A percentile compares a stretch with the other conserved stretches of the same genome.
phyloP scores from a whole-genome alignment of 2,113 vertebrate genomes.

The Aegithalos caudatus region DNA sequence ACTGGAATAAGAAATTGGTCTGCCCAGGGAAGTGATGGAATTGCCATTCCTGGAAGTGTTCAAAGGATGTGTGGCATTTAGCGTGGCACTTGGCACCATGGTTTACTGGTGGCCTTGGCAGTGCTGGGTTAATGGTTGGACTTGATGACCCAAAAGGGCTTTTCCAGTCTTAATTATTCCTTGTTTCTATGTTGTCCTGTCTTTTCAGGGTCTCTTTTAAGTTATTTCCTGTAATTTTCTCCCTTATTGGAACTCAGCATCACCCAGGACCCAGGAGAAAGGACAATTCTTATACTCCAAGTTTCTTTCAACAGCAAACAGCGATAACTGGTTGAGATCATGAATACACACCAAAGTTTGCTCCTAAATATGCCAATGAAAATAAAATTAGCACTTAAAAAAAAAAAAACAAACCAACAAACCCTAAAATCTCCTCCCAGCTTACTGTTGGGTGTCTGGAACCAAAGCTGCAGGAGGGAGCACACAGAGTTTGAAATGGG shows the following conservation, averaged over 20 bases:
- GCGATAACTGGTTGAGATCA: background rate
- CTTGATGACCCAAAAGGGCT: background rate
- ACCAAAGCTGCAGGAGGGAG: background rate
- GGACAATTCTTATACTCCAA: background rate
- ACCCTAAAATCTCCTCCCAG: background rate
- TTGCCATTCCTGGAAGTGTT: background rate
- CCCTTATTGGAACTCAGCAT: background rate
- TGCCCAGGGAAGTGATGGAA: background rate
- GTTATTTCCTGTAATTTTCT: background rate
- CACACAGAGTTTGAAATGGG: background rate
- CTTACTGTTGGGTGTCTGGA: background rate
- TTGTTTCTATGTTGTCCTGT: background rate
- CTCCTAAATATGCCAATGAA: background rate
- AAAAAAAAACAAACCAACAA: too few species aligned
- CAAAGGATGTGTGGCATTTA: fast-evolving
- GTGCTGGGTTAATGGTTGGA: background rate
- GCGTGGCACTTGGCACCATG: background rate
- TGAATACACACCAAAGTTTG: background rate
- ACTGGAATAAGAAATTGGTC: background rate
- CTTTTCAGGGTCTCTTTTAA: background rate
- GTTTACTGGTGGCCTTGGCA: background rate
- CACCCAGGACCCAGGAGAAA: background rate
- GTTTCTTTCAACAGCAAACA: background rate
- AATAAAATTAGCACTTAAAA: background rate
- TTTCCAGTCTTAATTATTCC: background rate